These are phyloP conservation scores for Lateolabrax maculatus DNA, from an alignment of 2,797 vertebrate genomes.

Conservation along the genomic window DNA sequence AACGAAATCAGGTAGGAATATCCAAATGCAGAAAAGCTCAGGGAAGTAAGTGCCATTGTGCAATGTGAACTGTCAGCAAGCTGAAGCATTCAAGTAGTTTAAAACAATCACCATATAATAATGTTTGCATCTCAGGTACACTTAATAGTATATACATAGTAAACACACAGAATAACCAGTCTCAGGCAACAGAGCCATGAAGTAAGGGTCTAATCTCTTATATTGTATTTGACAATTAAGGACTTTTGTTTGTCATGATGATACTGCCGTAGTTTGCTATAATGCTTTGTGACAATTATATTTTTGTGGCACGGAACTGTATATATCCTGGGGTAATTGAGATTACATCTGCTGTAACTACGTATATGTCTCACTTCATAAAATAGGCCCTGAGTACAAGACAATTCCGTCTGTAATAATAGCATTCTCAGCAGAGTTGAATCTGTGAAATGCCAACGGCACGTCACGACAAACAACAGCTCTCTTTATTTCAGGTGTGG, in stretches of 20 bases:
- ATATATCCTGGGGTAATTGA: slow-evolving; percentile 24
- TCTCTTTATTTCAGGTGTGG: slow-evolving; percentile 25
- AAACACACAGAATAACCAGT: neutral
- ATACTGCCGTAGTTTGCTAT: neutral
- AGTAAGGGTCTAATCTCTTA: neutral
- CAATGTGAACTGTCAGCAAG: neutral
- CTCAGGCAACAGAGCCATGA: neutral
- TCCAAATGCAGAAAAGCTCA: neutral
- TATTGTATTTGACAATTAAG: neutral
- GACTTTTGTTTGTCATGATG: neutral
- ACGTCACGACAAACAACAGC: slow-evolving; percentile 12
- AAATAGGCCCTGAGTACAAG: slow-evolving; percentile 2
- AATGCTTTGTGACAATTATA: neutral
- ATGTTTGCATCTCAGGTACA: neutral
- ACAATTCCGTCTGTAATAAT: slow-evolving; percentile 27
- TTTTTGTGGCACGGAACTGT: neutral
- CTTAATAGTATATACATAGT: neutral
- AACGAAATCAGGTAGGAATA: neutral
- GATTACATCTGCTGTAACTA: neutral
- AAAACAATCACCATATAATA: neutral
- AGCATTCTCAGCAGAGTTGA: slow-evolving; percentile 19
- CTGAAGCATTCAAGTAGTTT: neutral
- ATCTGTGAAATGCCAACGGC: neutral
- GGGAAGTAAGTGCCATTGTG: neutral
- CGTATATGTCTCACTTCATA: slow-evolving; percentile 5